These are phyloP conservation scores for Nomada goodeniana DNA, from an alignment of 2,888 invertebrate species.

Conservation along the genomic window DNA sequence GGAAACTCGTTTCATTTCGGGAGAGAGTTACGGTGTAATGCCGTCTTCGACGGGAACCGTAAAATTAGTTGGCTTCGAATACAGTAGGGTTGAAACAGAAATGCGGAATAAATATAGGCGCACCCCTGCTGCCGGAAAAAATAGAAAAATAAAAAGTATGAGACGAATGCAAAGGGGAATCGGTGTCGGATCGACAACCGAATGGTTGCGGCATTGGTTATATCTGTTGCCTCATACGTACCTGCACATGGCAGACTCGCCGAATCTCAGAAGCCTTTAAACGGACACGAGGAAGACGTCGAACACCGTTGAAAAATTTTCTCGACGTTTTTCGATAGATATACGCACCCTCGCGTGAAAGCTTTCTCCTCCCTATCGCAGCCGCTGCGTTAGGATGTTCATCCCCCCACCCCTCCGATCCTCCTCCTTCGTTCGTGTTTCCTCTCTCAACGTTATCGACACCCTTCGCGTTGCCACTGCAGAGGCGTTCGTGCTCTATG, in stretches of 20 bases:
- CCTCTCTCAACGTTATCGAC: constrained; percentile 58
- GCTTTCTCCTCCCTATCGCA: constrained; percentile 7
- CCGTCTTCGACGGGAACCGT: too few relatives aligned
- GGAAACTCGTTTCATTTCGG: too few relatives aligned
- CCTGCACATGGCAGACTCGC: constrained; percentile 6
- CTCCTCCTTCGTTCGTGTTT: constrained; percentile 16
- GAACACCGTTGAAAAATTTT: constrained; percentile 55
- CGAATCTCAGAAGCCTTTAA: not conserved
- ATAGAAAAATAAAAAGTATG: too few relatives aligned
- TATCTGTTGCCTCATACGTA: not conserved
- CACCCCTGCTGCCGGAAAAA: too few relatives aligned
- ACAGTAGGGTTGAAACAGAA: too few relatives aligned
- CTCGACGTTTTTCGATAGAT: constrained; percentile 74
- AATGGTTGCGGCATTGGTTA: not conserved
- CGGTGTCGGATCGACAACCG: not conserved
- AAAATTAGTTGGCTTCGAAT: too few relatives aligned
- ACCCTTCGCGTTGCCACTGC: constrained; percentile 41
- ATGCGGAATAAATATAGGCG: too few relatives aligned
- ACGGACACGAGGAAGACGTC: constrained; percentile 67
- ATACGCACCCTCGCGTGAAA: constrained; percentile 54
- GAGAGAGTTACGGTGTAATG: too few relatives aligned
- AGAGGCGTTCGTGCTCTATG: constrained; percentile 32
- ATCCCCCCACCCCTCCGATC: constrained; percentile 7
- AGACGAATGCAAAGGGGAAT: too few relatives aligned
- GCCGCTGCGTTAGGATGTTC: constrained; percentile 4